A percentile compares a stretch with the other conserved stretches of the same genome.
Conservation (phyloP, 2,113 vertebrate species). For the Halcyon malimbica region DNA sequence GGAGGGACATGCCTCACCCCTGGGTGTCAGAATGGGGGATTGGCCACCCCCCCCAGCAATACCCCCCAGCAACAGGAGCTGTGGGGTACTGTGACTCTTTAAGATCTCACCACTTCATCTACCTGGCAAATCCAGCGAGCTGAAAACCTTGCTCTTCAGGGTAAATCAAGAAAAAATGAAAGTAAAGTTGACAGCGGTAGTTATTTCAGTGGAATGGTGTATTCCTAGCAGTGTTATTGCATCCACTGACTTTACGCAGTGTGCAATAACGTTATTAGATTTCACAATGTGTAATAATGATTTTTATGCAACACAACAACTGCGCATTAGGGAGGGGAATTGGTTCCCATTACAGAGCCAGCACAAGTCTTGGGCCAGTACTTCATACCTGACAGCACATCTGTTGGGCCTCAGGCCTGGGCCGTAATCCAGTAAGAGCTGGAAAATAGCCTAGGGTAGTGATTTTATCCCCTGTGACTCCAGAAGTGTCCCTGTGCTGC, state of each 20-base stretch:
- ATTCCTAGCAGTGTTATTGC: not conserved
- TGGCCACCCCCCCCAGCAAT: no score
- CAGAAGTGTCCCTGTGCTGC: not conserved
- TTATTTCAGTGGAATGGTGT: not conserved
- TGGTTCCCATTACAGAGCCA: not conserved
- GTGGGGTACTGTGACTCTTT: not conserved
- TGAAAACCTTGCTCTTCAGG: not conserved
- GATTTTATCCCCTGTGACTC: not conserved
- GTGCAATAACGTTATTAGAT: conserved; percentile 49
- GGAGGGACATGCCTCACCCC: not conserved
- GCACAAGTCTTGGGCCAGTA: not conserved
- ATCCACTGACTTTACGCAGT: not conserved
- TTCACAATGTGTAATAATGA: conserved; percentile 27
- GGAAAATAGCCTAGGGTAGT: not conserved
- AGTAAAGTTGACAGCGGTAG: not conserved
- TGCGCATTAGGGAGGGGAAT: not conserved
- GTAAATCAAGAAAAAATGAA: not conserved
- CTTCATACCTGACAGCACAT: not conserved
- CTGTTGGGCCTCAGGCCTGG: not conserved
- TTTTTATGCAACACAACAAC: not conserved
- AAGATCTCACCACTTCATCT: not conserved
- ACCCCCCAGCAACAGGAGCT: not conserved
- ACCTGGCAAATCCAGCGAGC: not conserved
- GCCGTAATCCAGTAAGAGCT: not conserved
- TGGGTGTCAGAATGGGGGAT: not conserved